These are phyloP conservation scores for Periparus ater DNA, from an alignment of 2,797 vertebrate species.

Conservation along the genomic window DNA sequence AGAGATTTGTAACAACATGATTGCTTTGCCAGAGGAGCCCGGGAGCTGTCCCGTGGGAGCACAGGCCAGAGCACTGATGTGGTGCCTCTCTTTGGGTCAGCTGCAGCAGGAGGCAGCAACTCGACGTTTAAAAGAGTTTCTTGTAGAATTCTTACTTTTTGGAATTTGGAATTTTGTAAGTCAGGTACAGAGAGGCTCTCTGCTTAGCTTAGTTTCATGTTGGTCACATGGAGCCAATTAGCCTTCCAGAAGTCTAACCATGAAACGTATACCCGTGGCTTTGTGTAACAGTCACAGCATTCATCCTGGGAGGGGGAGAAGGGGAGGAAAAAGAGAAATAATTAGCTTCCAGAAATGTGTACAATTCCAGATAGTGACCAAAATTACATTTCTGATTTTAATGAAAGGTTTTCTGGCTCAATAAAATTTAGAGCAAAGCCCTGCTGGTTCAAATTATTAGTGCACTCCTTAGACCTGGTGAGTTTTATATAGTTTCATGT, in stretches of 20 bases:
- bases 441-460: slow-evolving; percentile 65
- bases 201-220: background rate
- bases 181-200: background rate
- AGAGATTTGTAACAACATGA: background rate
- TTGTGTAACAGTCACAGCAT: slow-evolving; percentile 4
- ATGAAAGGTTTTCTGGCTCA: slow-evolving; percentile 68
- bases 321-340: background rate
- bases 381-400: slow-evolving; percentile 61
- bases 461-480: slow-evolving; percentile 46
- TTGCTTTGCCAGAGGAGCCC: background rate
- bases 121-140: background rate
- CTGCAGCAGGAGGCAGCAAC: background rate
- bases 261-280: background rate
- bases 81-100: too few relatives aligned
- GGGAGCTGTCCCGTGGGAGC: background rate
- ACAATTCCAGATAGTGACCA: slow-evolving; percentile 39
- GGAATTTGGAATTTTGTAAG: background rate
- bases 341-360: slow-evolving; percentile 37
- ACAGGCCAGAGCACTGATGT: background rate
- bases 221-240: slow-evolving; percentile 27
- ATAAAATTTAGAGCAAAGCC: slow-evolving; percentile 63
- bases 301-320: background rate
- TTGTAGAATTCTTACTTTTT: background rate
- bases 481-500: slow-evolving; percentile 61
- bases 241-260: background rate